Percentiles rank a stretch among this genome's conserved stretches.
Conservation (phyloP, 2,113 vertebrate genomes). For the Cygnus buccinator region DNA sequence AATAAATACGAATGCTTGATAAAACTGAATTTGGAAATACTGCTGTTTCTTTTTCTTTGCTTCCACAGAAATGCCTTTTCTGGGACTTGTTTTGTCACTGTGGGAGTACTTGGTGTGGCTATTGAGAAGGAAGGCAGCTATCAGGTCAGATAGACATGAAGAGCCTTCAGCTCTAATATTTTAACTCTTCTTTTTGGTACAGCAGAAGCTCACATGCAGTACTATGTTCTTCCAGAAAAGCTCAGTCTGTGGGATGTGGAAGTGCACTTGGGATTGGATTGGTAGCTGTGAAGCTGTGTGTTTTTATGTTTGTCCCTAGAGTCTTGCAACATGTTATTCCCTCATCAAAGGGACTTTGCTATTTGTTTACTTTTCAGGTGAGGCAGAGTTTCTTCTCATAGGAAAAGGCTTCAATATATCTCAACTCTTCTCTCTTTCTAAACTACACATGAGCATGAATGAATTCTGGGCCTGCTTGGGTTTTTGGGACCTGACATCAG, state of each 20-base stretch:
- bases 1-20: background rate
- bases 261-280: no score
- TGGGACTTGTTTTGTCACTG: background rate
- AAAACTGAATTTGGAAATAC: background rate
- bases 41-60: background rate
- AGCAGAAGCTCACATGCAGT: background rate
- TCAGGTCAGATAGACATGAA: background rate
- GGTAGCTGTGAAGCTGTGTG: fast-evolving
- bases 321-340: background rate
- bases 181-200: background rate
- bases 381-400: fast-evolving
- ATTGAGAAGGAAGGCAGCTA: background rate
- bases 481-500: background rate
- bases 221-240: background rate
- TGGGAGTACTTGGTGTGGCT: background rate
- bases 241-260: fast-evolving
- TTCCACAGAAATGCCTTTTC: background rate
- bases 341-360: background rate
- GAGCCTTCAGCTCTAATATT: background rate
- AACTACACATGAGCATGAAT: background rate
- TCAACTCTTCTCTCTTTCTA: background rate
- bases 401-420: background rate
- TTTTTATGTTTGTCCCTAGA: fast-evolving
- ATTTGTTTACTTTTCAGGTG: no score
- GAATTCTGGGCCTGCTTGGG: background rate